Evolutionary conservation across 1,140 invertebrate species (phyloP).

Genomic region (Scaptomyza graminum): DNA sequence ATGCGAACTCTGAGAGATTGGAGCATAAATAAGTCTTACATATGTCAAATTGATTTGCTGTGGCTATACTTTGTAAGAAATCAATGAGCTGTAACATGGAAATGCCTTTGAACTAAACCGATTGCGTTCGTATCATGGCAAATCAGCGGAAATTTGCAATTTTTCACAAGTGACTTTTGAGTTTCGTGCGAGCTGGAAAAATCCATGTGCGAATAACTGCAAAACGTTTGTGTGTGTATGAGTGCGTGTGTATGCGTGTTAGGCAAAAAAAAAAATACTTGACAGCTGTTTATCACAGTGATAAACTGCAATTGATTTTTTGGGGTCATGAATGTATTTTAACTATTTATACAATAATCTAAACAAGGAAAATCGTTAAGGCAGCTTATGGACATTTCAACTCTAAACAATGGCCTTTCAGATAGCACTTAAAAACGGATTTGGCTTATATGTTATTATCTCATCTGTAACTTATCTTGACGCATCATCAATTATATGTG

Average conservation of each 20-base stretch:
- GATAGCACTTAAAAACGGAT: background rate
- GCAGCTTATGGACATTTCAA: conserved; percentile 17
- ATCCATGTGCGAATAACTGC: background rate
- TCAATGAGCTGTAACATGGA: conserved; percentile 72
- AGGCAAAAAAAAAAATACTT: background rate
- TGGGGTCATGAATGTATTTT: conserved; percentile 29
- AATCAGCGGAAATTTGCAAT: conserved; percentile 58
- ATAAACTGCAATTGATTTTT: conserved; percentile 36
- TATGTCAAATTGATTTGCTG: conserved; percentile 76
- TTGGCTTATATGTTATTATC: background rate
- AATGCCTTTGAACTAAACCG: conserved; percentile 69
- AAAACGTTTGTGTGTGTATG: conserved; percentile 26
- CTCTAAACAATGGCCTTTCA: background rate
- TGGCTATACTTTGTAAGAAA: conserved; percentile 41
- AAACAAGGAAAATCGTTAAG: background rate
- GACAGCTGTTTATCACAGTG: conserved; percentile 45
- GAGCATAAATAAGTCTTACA: conserved; percentile 27
- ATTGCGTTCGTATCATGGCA: conserved; percentile 41
- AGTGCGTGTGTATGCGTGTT: too few relatives aligned
- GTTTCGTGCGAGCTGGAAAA: conserved; percentile 23
- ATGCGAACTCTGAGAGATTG: conserved; percentile 24
- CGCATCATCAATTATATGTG: background rate
- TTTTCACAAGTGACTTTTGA: conserved; percentile 32
- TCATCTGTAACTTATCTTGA: background rate
- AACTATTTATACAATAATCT: conserved; percentile 5